These are phyloP conservation scores for Apotomis capreana DNA, from an alignment of 2,888 invertebrate species.

Conservation along the genomic window DNA sequence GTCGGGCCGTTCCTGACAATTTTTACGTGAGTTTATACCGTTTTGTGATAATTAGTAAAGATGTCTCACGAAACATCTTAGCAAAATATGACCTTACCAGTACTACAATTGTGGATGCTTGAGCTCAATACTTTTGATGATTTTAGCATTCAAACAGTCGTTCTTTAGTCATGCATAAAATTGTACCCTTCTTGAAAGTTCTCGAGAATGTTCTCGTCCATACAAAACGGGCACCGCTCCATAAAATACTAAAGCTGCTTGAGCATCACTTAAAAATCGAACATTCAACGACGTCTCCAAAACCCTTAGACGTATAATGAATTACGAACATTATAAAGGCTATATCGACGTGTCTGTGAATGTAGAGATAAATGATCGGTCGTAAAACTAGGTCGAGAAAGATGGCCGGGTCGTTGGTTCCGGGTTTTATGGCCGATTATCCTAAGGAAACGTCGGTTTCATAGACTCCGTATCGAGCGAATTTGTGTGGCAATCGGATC, in stretches of 20 bases:
- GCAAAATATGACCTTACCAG: not conserved
- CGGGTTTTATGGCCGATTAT: conserved; percentile 55
- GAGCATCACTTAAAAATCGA: conserved; percentile 10
- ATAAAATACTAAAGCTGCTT: not conserved
- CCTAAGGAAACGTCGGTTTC: conserved; percentile 44
- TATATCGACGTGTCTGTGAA: conserved; percentile 36
- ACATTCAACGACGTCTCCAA: not conserved
- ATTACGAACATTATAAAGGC: conserved; percentile 34
- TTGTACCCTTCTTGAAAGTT: too few species aligned
- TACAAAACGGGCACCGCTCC: too few species aligned
- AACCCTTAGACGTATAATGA: conserved; percentile 14
- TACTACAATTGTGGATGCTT: not conserved
- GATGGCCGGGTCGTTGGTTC: conserved; percentile 47
- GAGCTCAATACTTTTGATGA: not conserved
- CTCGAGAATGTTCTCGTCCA: too few species aligned
- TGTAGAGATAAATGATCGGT: conserved; percentile 57
- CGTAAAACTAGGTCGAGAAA: conserved; percentile 51
- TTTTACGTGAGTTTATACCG: too few species aligned
- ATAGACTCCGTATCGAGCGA: conserved; percentile 24
- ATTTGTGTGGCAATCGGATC: conserved; percentile 18
- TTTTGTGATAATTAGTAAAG: too few species aligned
- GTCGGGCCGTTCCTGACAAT: too few species aligned
- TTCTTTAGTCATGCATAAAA: not conserved
- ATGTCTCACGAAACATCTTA: not conserved
- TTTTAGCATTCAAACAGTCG: conserved; percentile 3